A percentile compares a stretch with the other conserved stretches of the same genome.
These are phyloP conservation scores for Tetragonisca angustula DNA, from an alignment of 2,888 invertebrate species.

Conservation along the genomic window DNA sequence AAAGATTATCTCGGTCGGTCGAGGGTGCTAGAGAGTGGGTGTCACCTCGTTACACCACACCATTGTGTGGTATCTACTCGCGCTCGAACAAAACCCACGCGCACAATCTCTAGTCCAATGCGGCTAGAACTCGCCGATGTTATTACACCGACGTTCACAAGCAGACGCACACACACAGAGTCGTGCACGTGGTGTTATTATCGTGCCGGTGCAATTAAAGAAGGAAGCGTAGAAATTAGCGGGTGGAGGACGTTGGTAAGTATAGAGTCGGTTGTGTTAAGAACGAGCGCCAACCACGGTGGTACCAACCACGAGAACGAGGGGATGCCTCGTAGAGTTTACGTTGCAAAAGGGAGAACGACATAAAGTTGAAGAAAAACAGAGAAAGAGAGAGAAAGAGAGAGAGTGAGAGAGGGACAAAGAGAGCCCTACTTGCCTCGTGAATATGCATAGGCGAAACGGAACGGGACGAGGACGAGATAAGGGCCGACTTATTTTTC, in stretches of 20 bases:
- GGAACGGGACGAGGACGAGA: slow-evolving; percentile 81
- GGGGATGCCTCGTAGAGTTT: slow-evolving; percentile 63
- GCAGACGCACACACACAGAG: slow-evolving; percentile 19
- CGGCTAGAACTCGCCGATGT: no score
- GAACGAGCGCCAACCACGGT: slow-evolving; percentile 55
- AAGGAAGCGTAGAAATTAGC: slow-evolving; percentile 82
- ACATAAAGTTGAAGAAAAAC: not conserved
- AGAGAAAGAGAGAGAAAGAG: not conserved
- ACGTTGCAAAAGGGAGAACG: slow-evolving; percentile 43
- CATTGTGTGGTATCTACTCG: slow-evolving; percentile 21
- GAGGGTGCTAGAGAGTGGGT: slow-evolving; percentile 74
- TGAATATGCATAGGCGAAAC: slow-evolving; percentile 83
- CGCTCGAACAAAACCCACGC: not conserved
- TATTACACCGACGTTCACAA: not conserved
- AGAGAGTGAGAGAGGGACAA: slow-evolving; percentile 31
- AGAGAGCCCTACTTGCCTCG: slow-evolving; percentile 69
- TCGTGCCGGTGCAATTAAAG: slow-evolving; percentile 81
- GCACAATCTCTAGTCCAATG: not conserved
- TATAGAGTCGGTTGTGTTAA: slow-evolving; percentile 76
- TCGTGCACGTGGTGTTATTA: slow-evolving; percentile 78
- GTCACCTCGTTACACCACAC: slow-evolving; percentile 77
- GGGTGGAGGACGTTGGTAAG: slow-evolving; percentile 81
- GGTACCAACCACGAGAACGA: slow-evolving; percentile 68
- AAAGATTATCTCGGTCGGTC: slow-evolving; percentile 76
- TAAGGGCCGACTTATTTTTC: slow-evolving; percentile 83